phyloP scores from a whole-genome alignment of 2,888 invertebrate species.

The Hoplodrina blanda region DNA sequence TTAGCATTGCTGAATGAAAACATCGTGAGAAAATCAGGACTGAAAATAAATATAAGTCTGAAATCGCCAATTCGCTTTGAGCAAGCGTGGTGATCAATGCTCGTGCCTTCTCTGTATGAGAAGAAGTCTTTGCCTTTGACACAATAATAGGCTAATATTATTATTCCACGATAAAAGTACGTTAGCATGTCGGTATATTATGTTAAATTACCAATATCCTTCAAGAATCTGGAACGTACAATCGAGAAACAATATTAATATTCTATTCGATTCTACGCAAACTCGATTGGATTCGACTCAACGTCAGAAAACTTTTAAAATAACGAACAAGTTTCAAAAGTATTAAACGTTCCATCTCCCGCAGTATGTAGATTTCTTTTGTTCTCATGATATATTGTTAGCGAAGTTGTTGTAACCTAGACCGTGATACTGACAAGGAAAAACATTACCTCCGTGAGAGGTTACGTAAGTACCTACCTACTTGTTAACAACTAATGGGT shows the following conservation, averaged over 20 bases:
- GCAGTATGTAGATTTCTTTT: not conserved
- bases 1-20: too few relatives aligned
- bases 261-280: conserved; percentile 1
- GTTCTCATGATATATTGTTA: conserved; percentile 1
- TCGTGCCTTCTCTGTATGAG: too few relatives aligned
- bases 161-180: too few relatives aligned
- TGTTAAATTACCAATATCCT: not conserved
- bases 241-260: conserved; percentile 16
- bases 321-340: conserved; percentile 22
- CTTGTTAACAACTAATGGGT: not conserved
- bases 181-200: too few relatives aligned
- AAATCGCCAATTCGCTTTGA: too few relatives aligned
- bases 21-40: too few relatives aligned
- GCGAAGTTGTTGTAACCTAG: not conserved
- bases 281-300: conserved; percentile 9
- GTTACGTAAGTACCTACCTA: not conserved
- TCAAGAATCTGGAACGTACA: not conserved
- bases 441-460: not conserved
- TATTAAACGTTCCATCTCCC: not conserved
- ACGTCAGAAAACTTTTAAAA: conserved; percentile 11
- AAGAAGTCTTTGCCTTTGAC: too few relatives aligned
- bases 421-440: not conserved
- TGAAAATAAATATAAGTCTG: too few relatives aligned
- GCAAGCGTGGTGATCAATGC: too few relatives aligned
- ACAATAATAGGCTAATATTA: too few relatives aligned